Evolutionary conservation across 2,797 vertebrate genomes (phyloP).

Genomic region (Sebastes goodei): DNA sequence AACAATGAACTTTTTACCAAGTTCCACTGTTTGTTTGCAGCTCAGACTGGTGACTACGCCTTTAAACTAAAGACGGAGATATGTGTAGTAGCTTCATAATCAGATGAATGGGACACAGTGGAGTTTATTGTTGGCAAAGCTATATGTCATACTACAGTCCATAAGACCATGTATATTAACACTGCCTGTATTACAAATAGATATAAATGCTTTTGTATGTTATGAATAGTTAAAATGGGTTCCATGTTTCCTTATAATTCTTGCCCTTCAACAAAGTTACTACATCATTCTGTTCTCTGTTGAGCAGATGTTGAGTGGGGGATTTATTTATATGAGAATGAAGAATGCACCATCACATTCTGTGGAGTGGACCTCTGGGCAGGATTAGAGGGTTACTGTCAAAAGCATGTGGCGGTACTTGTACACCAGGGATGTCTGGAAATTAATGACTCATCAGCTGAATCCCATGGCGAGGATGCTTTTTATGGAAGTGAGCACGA

Average conservation of each 20-base stretch:
- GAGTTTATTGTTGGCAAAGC: background rate
- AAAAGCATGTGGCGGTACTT: conserved; percentile 54
- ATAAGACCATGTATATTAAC: background rate
- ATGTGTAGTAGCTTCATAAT: background rate
- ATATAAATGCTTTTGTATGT: background rate
- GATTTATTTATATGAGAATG: conserved; percentile 23
- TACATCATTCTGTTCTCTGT: background rate
- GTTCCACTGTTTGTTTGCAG: background rate
- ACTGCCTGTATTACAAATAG: background rate
- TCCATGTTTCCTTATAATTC: background rate
- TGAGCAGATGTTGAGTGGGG: background rate
- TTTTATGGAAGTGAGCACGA: conserved; percentile 23
- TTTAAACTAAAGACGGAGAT: background rate
- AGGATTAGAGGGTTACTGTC: conserved; percentile 68
- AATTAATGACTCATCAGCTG: conserved; percentile 52
- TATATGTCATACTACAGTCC: background rate
- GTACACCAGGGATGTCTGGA: conserved; percentile 54
- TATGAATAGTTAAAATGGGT: background rate
- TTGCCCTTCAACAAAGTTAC: background rate
- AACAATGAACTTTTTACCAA: conserved; percentile 1
- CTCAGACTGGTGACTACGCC: background rate
- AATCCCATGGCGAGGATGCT: conserved; percentile 20
- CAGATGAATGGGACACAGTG: background rate
- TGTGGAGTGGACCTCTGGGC: conserved; percentile 42
- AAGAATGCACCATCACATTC: conserved; percentile 13